Evolutionary conservation across 2,888 invertebrate genomes (phyloP).

Genomic region (Timandra comae): DNA sequence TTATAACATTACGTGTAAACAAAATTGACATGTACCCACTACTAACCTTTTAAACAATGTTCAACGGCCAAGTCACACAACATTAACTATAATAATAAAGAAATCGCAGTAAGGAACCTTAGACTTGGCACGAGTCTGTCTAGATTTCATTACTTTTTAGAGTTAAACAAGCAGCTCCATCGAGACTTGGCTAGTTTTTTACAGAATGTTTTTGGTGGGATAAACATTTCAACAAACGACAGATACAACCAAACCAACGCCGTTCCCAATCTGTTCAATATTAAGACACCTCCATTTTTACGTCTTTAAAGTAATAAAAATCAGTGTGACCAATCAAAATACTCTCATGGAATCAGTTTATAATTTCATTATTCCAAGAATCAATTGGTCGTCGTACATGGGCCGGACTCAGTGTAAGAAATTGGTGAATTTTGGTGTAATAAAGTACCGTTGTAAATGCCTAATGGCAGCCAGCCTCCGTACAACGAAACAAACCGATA

Average conservation of each 20-base stretch:
- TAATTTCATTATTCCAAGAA: constrained; percentile 57
- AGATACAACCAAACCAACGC: background rate
- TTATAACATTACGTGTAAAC: no score
- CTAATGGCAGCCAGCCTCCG: constrained; percentile 31
- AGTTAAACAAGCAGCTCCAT: no score
- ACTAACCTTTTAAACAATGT: no score
- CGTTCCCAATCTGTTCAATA: background rate
- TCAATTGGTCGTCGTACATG: constrained; percentile 44
- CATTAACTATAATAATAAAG: no score
- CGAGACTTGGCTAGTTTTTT: no score
- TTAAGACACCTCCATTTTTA: background rate
- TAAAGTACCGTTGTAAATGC: constrained; percentile 51
- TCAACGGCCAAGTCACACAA: no score
- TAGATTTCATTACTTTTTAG: no score
- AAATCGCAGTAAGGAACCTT: no score
- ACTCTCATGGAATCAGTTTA: constrained; percentile 33
- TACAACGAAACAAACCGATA: constrained; percentile 29
- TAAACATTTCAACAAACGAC: background rate
- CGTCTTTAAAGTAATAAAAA: constrained; percentile 15
- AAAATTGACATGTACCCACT: no score
- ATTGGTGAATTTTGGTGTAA: constrained; percentile 35
- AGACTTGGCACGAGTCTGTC: no score
- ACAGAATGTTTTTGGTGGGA: no score
- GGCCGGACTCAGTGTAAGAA: constrained; percentile 41
- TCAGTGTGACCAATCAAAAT: constrained; percentile 37